Evolutionary conservation across 2,113 vertebrate genomes (phyloP).

Genomic region (Cavia porcellus): DNA sequence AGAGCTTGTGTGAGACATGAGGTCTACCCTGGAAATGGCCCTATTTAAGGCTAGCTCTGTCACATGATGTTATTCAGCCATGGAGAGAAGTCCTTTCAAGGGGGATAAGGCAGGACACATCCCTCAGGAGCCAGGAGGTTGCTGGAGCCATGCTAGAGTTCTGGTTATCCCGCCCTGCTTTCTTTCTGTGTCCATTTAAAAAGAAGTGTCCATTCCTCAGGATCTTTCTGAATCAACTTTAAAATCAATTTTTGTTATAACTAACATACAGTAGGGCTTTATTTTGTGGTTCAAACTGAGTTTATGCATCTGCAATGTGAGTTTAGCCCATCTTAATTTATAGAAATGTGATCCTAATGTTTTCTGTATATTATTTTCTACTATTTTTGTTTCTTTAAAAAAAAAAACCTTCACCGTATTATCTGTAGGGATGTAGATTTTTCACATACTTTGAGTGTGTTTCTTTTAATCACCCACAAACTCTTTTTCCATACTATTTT

Average conservation of each 20-base stretch:
- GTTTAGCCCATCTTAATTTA: background rate
- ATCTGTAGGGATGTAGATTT: background rate
- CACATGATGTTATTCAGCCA: background rate
- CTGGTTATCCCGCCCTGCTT: background rate
- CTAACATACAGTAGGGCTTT: background rate
- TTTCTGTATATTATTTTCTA: constrained; percentile 46
- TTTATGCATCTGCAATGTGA: background rate
- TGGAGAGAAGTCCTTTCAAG: background rate
- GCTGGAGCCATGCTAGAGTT: background rate
- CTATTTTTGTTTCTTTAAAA: background rate
- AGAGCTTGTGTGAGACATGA: background rate
- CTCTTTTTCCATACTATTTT: background rate
- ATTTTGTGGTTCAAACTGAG: background rate
- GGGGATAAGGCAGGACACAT: no score
- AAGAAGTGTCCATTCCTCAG: background rate
- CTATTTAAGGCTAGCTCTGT: background rate
- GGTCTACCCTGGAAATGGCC: background rate
- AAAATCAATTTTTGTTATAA: background rate
- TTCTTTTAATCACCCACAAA: constrained; percentile 17
- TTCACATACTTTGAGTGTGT: background rate
- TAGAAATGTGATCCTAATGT: constrained; percentile 7
- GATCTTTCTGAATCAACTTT: constrained; percentile 18
- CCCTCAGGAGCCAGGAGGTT: background rate
- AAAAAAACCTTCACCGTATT: constrained; percentile 34
- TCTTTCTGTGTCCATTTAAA: background rate